A percentile compares a stretch with the other conserved stretches of the same genome.
Conservation (phyloP, 2,888 invertebrate species). For the Teinopalpus imperialis region DNA sequence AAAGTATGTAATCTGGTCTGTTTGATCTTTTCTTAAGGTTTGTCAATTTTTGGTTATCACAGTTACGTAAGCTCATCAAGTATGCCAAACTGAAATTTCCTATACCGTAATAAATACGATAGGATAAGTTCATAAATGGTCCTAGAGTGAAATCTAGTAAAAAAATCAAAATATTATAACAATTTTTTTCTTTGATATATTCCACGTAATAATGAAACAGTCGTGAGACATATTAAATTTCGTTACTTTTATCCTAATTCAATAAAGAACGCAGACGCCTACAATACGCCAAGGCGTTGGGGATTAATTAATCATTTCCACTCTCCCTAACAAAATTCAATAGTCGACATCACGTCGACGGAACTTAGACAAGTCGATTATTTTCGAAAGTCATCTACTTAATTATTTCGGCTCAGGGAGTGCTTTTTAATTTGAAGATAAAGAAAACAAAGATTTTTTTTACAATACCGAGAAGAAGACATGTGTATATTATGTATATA, state of each 20-base stretch:
- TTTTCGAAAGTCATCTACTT: conserved; percentile 23
- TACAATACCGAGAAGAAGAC: too few relatives aligned
- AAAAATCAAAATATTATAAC: too few relatives aligned
- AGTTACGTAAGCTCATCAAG: too few relatives aligned
- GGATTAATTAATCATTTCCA: conserved; percentile 21
- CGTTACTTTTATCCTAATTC: conserved; percentile 14
- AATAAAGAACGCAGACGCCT: conserved; percentile 11
- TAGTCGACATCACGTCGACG: conserved; percentile 19
- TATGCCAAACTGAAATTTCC: too few relatives aligned
- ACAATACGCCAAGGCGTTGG: conserved; percentile 13
- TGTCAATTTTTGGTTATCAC: too few relatives aligned
- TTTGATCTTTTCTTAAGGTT: too few relatives aligned
- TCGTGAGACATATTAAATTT: conserved; percentile 9
- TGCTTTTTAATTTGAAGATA: background rate
- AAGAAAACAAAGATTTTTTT: background rate
- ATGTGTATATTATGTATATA: too few relatives aligned
- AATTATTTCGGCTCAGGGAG: conserved; percentile 17
- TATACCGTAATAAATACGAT: too few relatives aligned
- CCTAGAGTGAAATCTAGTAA: too few relatives aligned
- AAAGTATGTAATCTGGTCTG: too few relatives aligned
- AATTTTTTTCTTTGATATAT: background rate
- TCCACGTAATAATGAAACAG: background rate
- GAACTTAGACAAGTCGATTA: conserved; percentile 17
- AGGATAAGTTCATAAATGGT: too few relatives aligned
- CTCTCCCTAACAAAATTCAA: conserved; percentile 17